These are phyloP conservation scores for Criorhina ranunculi DNA, from an alignment of 2,888 invertebrate genomes.

Conservation along the genomic window DNA sequence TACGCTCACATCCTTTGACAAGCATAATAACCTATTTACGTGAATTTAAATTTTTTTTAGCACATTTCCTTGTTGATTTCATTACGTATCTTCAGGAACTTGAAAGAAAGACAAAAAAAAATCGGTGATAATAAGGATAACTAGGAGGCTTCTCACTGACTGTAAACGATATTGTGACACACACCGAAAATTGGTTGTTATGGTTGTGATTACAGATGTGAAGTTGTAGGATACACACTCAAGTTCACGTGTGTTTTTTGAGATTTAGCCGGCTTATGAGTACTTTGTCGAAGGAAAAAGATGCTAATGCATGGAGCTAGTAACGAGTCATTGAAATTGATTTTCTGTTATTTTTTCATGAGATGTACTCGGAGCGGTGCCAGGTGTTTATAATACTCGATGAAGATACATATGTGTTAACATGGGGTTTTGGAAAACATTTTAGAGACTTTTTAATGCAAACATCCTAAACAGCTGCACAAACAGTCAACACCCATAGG, in stretches of 20 bases:
- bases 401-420: too few species aligned
- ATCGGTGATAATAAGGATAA: conserved; percentile 48
- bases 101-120: conserved; percentile 6
- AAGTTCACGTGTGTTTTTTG: neutral
- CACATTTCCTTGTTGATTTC: conserved; percentile 63
- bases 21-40: conserved; percentile 66
- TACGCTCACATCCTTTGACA: conserved; percentile 57
- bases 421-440: too few species aligned
- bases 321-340: neutral
- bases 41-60: conserved; percentile 62
- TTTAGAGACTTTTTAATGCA: too few species aligned
- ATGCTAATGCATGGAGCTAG: neutral
- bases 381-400: too few species aligned
- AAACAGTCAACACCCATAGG: too few species aligned
- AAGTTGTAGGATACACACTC: neutral
- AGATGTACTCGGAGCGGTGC: too few species aligned
- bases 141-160: conserved; percentile 25
- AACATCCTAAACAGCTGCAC: too few species aligned
- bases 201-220: conserved; percentile 35
- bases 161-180: conserved; percentile 18
- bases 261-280: neutral
- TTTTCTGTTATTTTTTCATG: neutral
- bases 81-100: conserved; percentile 23
- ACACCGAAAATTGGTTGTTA: conserved; percentile 53
- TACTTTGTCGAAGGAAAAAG: neutral